Conservation (phyloP, 2,113 vertebrate species). For the Phyllostomus discolor region DNA sequence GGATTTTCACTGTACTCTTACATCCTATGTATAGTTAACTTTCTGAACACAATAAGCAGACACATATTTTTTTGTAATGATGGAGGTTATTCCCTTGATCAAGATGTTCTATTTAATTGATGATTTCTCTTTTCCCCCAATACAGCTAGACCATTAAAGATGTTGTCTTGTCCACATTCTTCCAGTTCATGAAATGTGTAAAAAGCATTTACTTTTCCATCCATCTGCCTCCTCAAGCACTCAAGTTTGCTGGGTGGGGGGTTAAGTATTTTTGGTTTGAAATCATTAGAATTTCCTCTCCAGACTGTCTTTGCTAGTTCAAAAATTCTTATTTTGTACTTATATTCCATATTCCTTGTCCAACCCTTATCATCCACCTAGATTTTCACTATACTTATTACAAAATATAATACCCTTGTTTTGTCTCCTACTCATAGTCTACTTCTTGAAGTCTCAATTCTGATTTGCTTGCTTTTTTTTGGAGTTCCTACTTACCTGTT, state of each 20-base stretch:
- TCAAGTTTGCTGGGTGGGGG: neutral
- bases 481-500: neutral
- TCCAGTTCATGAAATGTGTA: neutral
- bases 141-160: neutral
- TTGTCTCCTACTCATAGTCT: neutral
- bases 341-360: neutral
- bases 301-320: neutral
- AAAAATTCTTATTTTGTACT: neutral
- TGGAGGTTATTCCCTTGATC: neutral
- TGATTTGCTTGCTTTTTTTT: neutral
- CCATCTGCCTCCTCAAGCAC: neutral
- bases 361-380: neutral
- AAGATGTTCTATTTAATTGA: neutral
- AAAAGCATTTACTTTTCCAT: neutral
- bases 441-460: neutral
- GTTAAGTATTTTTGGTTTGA: neutral
- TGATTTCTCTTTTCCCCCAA: neutral
- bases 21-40: neutral
- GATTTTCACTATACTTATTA: neutral
- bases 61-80: neutral
- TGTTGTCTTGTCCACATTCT: neutral
- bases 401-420: neutral
- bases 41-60: neutral
- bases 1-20: neutral
- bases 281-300: neutral